These are phyloP conservation scores for Cataglyphis hispanica DNA, from an alignment of 1,140 invertebrate species.

Conservation along the genomic window DNA sequence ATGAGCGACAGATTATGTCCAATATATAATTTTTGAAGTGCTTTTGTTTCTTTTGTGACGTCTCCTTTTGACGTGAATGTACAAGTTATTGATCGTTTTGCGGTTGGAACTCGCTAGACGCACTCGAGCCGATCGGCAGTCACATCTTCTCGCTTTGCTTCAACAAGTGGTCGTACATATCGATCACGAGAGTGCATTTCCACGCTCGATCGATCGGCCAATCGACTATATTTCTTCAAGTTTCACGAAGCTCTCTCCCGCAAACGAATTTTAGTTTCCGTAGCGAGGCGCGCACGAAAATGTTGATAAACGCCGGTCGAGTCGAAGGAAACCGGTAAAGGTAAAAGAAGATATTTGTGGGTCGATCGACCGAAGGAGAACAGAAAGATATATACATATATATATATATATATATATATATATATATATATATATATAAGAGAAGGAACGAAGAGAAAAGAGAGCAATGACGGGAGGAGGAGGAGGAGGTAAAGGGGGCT, in stretches of 20 bases:
- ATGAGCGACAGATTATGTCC: background rate
- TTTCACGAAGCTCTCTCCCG: conserved; percentile 42
- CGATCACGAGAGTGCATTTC: conserved; percentile 2
- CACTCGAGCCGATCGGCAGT: background rate
- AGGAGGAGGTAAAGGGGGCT: conserved; percentile 58
- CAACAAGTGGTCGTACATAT: conserved; percentile 61
- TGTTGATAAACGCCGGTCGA: conserved; percentile 71
- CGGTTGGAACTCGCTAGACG: background rate
- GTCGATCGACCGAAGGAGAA: conserved; percentile 52
- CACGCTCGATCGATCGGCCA: conserved; percentile 19
- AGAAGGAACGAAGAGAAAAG: too few species aligned
- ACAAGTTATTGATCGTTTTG: background rate
- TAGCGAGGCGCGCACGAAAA: conserved; percentile 65
- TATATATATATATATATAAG: too few species aligned
- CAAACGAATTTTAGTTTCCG: conserved; percentile 29
- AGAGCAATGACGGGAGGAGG: too few species aligned
- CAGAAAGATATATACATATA: conserved; percentile 8
- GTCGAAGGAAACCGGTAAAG: conserved; percentile 44
- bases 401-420: too few species aligned
- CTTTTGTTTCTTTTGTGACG: too few species aligned
- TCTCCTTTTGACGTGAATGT: background rate
- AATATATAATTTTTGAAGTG: conserved; percentile 15
- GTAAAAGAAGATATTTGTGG: conserved; percentile 66
- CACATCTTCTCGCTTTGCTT: background rate
- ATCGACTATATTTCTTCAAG: conserved; percentile 38